Evolutionary conservation across 2,797 vertebrate genomes (phyloP).

Genomic region (Syngnathus acus): DNA sequence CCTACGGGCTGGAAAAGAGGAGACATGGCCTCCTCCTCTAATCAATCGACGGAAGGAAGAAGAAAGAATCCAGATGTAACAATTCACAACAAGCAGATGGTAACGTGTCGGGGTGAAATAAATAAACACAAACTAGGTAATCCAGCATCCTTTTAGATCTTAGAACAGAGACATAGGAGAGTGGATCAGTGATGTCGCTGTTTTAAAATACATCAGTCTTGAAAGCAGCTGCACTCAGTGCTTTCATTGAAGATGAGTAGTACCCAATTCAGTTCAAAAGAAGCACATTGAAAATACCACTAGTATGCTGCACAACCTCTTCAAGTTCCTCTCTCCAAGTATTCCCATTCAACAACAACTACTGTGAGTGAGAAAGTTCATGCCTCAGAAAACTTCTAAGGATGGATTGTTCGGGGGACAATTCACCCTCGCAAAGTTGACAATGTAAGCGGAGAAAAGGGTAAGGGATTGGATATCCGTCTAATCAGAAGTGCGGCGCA

Average conservation of each 20-base stretch:
- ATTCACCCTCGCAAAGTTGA: neutral
- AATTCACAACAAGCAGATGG: neutral
- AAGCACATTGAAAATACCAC: neutral
- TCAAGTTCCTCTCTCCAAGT: neutral
- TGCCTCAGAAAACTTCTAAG: neutral
- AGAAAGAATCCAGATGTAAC: neutral
- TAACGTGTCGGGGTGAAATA: neutral
- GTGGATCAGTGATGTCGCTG: neutral
- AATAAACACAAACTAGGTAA: neutral
- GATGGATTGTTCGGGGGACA: neutral
- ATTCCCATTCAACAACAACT: neutral
- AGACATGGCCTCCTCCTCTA: slow-evolving; percentile 3
- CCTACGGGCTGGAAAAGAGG: neutral
- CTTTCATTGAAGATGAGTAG: neutral
- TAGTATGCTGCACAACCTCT: neutral
- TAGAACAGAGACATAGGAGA: neutral
- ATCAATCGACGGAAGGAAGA: neutral
- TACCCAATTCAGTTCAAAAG: neutral
- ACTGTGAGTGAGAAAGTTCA: neutral
- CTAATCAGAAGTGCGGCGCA: neutral
- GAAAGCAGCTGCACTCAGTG: neutral
- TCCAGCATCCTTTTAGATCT: neutral
- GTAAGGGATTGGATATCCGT: neutral
- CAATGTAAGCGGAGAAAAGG: neutral
- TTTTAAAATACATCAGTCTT: neutral